phyloP scores from a whole-genome alignment of 2,888 invertebrate species.

The Odontomyia ornata region DNA sequence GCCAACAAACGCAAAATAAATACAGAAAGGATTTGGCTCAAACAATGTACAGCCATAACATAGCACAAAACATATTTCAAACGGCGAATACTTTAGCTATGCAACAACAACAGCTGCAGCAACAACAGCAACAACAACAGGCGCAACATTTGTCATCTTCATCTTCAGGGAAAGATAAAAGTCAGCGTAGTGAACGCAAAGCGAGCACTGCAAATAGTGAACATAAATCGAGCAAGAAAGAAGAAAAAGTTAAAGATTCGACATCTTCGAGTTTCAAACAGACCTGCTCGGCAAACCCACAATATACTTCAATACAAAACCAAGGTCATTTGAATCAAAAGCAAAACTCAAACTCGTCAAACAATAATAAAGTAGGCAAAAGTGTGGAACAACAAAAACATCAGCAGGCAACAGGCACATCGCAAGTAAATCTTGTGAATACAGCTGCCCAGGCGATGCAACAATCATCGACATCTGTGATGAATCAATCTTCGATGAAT shows the following conservation, averaged over 20 bases:
- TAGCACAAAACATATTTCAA: constrained; percentile 61
- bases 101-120: constrained; percentile 60
- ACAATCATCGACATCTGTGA: constrained; percentile 49
- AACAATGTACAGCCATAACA: constrained; percentile 61
- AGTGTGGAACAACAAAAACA: constrained; percentile 50
- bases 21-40: constrained; percentile 66
- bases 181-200: constrained; percentile 47
- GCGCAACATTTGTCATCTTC: constrained; percentile 47
- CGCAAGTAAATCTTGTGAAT: constrained; percentile 47
- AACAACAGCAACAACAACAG: constrained; percentile 57
- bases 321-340: constrained; percentile 44
- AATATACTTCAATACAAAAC: constrained; percentile 30
- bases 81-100: constrained; percentile 60
- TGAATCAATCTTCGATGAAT: constrained; percentile 50
- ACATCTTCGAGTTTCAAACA: constrained; percentile 48
- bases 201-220: constrained; percentile 32
- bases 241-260: constrained; percentile 54
- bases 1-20: constrained; percentile 71
- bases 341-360: constrained; percentile 37
- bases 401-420: constrained; percentile 43
- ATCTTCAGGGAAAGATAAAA: constrained; percentile 46
- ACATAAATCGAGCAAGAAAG: constrained; percentile 56
- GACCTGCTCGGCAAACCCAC: constrained; percentile 8
- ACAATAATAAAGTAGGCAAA: constrained; percentile 49
- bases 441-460: constrained; percentile 48